phyloP scores from a whole-genome alignment of 2,113 vertebrate genomes.

The Sphyrna mokarran region DNA sequence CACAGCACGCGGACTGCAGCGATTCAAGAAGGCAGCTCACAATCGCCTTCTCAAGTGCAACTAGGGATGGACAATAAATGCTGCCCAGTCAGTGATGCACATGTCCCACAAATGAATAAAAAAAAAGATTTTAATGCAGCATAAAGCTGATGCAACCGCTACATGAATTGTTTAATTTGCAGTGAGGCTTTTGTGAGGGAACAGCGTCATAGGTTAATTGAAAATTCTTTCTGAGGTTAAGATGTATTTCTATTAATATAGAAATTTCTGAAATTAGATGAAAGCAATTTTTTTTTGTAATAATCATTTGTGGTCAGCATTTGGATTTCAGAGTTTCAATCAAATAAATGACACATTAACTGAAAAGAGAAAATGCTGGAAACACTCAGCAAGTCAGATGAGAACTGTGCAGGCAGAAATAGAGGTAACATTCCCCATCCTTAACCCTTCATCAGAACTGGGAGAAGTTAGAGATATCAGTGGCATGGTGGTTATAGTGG shows the following conservation, averaged over 20 bases:
- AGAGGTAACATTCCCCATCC: neutral
- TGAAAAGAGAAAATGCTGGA: neutral
- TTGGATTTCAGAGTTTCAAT: neutral
- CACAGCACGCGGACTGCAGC: no score
- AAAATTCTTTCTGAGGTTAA: conserved; percentile 27
- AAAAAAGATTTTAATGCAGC: neutral
- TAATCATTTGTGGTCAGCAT: neutral
- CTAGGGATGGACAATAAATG: no score
- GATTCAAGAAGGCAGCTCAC: no score
- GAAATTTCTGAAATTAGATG: neutral
- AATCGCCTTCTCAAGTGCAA: no score
- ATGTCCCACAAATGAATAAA: no score
- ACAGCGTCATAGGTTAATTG: conserved; percentile 5
- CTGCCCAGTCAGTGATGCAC: no score
- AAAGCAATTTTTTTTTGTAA: neutral
- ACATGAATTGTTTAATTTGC: neutral
- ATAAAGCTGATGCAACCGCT: neutral
- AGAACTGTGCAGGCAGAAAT: neutral
- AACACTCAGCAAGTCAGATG: neutral
- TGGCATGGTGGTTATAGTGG: no score
- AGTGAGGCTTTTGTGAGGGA: neutral
- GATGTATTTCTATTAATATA: conserved; percentile 21
- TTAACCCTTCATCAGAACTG: neutral
- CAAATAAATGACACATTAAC: neutral
- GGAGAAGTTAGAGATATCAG: neutral